Conservation (phyloP, 1,140 invertebrate genomes). For the Epicauta chinensis region DNA sequence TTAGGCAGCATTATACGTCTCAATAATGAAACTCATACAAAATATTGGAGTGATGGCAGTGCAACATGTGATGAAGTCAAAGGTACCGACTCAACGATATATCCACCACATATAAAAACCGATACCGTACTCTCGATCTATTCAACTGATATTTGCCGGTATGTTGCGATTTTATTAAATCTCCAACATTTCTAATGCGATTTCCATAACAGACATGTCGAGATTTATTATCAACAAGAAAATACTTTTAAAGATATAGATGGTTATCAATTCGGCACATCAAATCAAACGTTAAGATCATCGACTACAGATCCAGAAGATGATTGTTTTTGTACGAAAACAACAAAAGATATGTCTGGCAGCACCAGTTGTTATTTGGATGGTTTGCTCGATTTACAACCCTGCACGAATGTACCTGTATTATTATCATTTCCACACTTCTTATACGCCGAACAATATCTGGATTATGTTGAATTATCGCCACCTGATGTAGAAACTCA, state of each 20-base stretch:
- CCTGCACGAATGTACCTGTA: constrained; percentile 29
- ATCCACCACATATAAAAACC: constrained; percentile 47
- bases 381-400: constrained; percentile 29
- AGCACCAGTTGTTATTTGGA: constrained; percentile 27
- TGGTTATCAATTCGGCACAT: constrained; percentile 21
- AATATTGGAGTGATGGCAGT: constrained; percentile 39
- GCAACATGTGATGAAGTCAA: constrained; percentile 49
- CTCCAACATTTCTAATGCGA: neutral
- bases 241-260: constrained; percentile 25
- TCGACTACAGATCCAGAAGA: constrained; percentile 11
- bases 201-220: constrained; percentile 25
- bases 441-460: neutral
- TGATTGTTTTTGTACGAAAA: constrained; percentile 32
- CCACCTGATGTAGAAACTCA: neutral
- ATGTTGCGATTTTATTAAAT: constrained; percentile 13
- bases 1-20: constrained; percentile 50
- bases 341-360: constrained; percentile 19
- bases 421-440: constrained; percentile 33
- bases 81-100: constrained; percentile 54
- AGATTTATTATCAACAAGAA: constrained; percentile 15
- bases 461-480: neutral
- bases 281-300: constrained; percentile 13
- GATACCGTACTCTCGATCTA: constrained; percentile 48
- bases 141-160: constrained; percentile 56
- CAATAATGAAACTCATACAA: constrained; percentile 41